Evolutionary conservation across 2,888 invertebrate species (phyloP).

Genomic region (Agrochola macilenta): DNA sequence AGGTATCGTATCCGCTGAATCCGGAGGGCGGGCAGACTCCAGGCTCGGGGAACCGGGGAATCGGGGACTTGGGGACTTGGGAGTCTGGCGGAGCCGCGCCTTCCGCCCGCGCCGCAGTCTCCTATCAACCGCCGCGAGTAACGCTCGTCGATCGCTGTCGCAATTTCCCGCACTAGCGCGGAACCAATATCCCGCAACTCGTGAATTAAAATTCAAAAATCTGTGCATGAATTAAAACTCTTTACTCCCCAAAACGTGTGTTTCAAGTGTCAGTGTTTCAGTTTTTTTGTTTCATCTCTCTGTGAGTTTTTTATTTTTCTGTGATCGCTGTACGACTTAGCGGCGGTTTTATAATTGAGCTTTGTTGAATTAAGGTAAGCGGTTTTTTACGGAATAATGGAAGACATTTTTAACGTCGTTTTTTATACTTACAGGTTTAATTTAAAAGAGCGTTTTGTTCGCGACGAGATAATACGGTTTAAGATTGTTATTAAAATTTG

Average conservation of each 20-base stretch:
- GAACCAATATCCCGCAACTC: conserved; percentile 49
- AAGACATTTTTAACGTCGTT: conserved; percentile 37
- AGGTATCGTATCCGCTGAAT: conserved; percentile 74
- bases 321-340: conserved; percentile 49
- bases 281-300: conserved; percentile 51
- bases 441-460: conserved; percentile 42
- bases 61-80: conserved; percentile 60
- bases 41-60: conserved; percentile 54
- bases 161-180: conserved; percentile 54
- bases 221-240: conserved; percentile 46
- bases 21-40: conserved; percentile 76
- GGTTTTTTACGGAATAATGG: conserved; percentile 52
- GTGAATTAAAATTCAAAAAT: conserved; percentile 64
- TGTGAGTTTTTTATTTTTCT: conserved; percentile 44
- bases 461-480: conserved; percentile 3
- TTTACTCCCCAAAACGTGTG: conserved; percentile 35
- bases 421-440: conserved; percentile 32
- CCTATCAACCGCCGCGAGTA: conserved; percentile 63
- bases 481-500: conserved; percentile 23
- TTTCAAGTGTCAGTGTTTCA: conserved; percentile 60
- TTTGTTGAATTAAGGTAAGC: conserved; percentile 69
- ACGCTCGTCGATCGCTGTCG: conserved; percentile 54
- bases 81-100: conserved; percentile 58
- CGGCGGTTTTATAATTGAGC: conserved; percentile 62
- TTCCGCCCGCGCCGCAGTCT: conserved; percentile 80